These are phyloP conservation scores for Ischnura elegans DNA, from an alignment of 2,888 invertebrate species.

Conservation along the genomic window DNA sequence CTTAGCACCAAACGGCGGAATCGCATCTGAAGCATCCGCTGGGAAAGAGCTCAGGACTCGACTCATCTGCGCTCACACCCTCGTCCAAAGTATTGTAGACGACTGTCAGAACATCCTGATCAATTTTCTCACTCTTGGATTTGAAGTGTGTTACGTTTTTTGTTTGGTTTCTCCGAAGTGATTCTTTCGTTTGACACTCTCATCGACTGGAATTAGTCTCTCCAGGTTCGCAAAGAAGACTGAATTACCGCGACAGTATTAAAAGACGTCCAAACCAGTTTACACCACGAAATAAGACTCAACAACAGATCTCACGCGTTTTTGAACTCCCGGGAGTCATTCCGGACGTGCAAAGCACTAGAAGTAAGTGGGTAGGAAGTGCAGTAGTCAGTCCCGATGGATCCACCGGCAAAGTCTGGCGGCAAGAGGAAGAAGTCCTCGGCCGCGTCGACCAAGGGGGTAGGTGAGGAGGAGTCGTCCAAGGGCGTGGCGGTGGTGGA, in stretches of 20 bases:
- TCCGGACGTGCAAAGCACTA: neutral
- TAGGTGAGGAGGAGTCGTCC: too few species aligned
- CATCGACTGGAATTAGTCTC: neutral
- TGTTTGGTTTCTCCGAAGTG: neutral
- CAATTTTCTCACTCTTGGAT: neutral
- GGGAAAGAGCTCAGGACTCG: neutral
- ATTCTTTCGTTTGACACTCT: neutral
- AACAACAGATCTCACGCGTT: neutral
- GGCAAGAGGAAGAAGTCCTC: constrained; percentile 59
- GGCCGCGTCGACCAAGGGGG: neutral
- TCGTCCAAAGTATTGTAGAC: neutral
- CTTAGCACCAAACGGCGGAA: neutral
- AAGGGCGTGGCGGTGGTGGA: constrained; percentile 4
- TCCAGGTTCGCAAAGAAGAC: neutral
- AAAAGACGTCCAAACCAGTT: neutral
- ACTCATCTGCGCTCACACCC: neutral
- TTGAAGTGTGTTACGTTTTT: constrained; percentile 23
- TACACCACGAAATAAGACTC: neutral
- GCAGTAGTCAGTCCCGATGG: neutral
- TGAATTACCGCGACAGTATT: neutral
- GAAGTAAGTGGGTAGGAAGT: neutral
- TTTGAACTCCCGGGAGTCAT: neutral
- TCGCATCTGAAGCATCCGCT: too few species aligned
- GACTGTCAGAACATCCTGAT: neutral
- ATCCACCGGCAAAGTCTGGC: constrained; percentile 54